Base-by-base conservation (phyloP, 1,140 invertebrate species). In the Procambarus virginalis region DNA sequence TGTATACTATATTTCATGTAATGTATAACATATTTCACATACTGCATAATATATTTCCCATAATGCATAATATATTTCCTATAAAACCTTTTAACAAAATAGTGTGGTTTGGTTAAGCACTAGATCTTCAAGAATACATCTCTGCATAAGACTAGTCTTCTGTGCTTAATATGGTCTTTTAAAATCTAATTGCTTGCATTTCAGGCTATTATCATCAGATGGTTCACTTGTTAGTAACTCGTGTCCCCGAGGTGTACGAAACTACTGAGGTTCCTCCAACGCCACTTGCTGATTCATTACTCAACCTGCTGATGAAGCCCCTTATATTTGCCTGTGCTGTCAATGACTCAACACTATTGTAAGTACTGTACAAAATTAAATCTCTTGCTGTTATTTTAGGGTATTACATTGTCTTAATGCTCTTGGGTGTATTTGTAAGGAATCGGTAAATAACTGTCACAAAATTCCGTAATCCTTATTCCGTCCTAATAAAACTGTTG, bases 141-240 rank as follows among this genome's bases (percentile, higher is more conserved):
- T 34, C 34, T 34, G 34, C 34, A 34, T 34, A 34, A 34, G 34
- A 34, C 34, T 34, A 34, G 34, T 34, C 34, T 12, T 64, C 4
- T 12, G 4, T 76, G 4, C 73, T 46, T 68, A 88, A 4, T 20
- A 64, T 64, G 4, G 12, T 64, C 17, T 70, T 55, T 55, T 64
- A 55, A 60, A 2, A 81, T 12, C n/a, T 34, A 68, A 49, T 2
- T 77, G 20, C 5, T 80, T 68, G 22, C 49, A n/a, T 91, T 81
- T 58, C 91, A 91, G 91, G 87, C 81, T 91, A 89, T 73, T 89
- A 89, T 60, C 70, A 89, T 14, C 85, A 86, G 22, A 81, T 91
- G 55, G 88, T 91, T 12, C 78, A 91, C 2, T 49, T 91, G 68
- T 17, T 91, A 55, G 70, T 89, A 0, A 60, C 80, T 4, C 87